Percentiles rank a stretch among this genome's conserved stretches.
Conservation (phyloP, 1,140 invertebrate genomes). For the Bombus vancouverensis region DNA sequence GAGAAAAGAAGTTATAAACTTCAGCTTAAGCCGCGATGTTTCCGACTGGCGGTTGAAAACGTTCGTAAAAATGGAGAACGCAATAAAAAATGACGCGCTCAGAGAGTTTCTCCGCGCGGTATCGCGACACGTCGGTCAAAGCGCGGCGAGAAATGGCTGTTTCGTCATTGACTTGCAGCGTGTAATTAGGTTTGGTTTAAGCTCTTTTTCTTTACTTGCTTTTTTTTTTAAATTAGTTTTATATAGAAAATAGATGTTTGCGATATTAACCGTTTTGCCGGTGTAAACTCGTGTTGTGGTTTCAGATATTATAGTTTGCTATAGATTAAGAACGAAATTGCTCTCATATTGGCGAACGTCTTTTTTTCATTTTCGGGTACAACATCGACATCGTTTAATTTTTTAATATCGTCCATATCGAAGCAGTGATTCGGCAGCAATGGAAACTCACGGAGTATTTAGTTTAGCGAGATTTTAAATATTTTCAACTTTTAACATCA, state of each 20-base stretch:
- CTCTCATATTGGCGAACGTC: too few species aligned
- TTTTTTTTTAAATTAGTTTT: background rate
- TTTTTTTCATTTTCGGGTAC: too few species aligned
- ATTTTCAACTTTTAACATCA: too few species aligned
- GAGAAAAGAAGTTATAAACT: slow-evolving; percentile 52
- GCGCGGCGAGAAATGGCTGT: background rate
- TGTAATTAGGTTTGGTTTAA: background rate
- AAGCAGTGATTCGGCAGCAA: too few species aligned
- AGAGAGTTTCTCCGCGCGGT: background rate
- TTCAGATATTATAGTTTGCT: background rate
- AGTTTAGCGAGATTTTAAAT: too few species aligned
- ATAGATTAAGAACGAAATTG: too few species aligned
- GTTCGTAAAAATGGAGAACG: slow-evolving; percentile 38
- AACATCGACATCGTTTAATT: background rate
- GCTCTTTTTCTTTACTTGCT: background rate
- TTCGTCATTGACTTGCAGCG: background rate
- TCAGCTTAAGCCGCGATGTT: slow-evolving; percentile 56
- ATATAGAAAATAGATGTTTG: background rate
- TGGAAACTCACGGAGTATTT: accelerated
- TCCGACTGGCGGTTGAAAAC: slow-evolving; percentile 44
- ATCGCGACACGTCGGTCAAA: background rate
- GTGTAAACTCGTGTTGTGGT: background rate
- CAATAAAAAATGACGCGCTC: slow-evolving; percentile 32
- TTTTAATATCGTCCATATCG: background rate
- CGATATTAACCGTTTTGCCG: background rate